Conservation (phyloP, 2,113 vertebrate species). For the Pyxicephalus adspersus region DNA sequence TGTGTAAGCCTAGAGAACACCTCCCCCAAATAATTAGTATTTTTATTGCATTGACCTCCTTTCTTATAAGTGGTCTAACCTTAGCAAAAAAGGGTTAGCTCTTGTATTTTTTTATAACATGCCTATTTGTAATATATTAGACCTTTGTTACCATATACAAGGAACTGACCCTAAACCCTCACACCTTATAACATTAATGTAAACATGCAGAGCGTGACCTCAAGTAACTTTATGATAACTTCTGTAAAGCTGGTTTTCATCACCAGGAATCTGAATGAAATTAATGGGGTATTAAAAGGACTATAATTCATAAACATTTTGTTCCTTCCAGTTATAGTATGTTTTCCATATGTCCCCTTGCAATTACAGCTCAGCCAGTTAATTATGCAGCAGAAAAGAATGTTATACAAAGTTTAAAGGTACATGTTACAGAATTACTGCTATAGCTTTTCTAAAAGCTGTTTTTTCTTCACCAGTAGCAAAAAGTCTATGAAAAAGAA, state of each 20-base stretch:
- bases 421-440: not conserved
- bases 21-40: conserved; percentile 6
- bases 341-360: conserved; percentile 64
- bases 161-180: conserved; percentile 53
- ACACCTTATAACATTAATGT: conserved; percentile 57
- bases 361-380: conserved; percentile 45
- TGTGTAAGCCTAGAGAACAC: conserved; percentile 3
- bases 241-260: conserved; percentile 58
- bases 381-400: conserved; percentile 32
- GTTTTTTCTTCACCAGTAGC: not conserved
- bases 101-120: conserved; percentile 30
- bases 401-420: conserved; percentile 36
- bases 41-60: conserved; percentile 25
- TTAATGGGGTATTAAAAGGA: conserved; percentile 56
- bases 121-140: conserved; percentile 35
- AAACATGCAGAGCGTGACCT: conserved; percentile 52
- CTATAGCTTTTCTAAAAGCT: not conserved
- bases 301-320: conserved; percentile 56
- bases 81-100: conserved; percentile 34
- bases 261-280: conserved; percentile 51
- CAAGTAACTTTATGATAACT: conserved; percentile 57
- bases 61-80: conserved; percentile 27
- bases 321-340: conserved; percentile 60
- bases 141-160: conserved; percentile 34
- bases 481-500: not conserved